These are phyloP conservation scores for Belonocnema kinseyi DNA, from an alignment of 1,140 invertebrate genomes.

Conservation along the genomic window DNA sequence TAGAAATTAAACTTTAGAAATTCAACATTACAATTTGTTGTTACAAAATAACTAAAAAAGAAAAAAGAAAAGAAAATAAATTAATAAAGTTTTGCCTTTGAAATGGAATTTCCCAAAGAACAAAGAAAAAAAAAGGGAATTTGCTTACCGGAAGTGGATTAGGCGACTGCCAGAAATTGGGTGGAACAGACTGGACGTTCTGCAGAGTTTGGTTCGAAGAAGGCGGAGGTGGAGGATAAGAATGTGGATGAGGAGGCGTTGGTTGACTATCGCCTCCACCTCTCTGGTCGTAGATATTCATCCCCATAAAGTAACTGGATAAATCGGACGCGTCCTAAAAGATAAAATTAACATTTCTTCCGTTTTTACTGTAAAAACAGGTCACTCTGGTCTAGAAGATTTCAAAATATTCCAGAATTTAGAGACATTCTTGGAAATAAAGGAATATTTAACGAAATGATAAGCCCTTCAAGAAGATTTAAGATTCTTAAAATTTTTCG, in stretches of 20 bases:
- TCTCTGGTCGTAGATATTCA: slow-evolving; percentile 72
- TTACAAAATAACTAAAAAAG: no score
- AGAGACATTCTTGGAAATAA: no score
- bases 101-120: neutral
- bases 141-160: slow-evolving; percentile 65
- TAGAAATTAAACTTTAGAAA: no score
- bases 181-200: slow-evolving; percentile 60
- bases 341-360: neutral
- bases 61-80: no score
- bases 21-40: no score
- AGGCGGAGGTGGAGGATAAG: slow-evolving; percentile 64
- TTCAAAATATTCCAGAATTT: no score
- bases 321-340: slow-evolving; percentile 67
- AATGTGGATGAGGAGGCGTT: slow-evolving; percentile 64
- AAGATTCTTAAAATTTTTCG: no score
- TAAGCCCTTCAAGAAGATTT: no score
- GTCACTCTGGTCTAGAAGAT: no score
- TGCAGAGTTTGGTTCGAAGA: slow-evolving; percentile 58
- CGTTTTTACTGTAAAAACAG: no score
- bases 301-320: slow-evolving; percentile 71
- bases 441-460: no score
- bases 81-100: neutral
- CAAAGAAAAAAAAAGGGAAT: neutral
- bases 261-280: slow-evolving; percentile 61
- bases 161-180: slow-evolving; percentile 71